A percentile compares a stretch with the other conserved stretches of the same genome.
Conservation (phyloP, 2,888 invertebrate species). For the Ariolimax columbianus region DNA sequence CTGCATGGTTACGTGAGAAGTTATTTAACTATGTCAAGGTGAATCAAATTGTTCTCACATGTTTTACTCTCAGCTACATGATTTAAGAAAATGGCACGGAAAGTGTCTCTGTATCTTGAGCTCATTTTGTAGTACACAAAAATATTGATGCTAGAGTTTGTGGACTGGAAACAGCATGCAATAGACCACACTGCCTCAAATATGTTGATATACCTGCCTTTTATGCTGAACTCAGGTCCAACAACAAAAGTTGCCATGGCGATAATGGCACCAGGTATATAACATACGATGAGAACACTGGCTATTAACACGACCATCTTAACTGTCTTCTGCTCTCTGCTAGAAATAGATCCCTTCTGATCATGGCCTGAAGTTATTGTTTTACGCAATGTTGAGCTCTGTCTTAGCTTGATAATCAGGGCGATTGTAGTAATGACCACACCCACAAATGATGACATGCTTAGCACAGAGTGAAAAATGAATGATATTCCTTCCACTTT, state of each 20-base stretch:
- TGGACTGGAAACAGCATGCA: background rate
- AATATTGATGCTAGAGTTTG: conserved; percentile 7
- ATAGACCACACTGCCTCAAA: background rate
- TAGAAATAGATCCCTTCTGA: background rate
- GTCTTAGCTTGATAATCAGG: background rate
- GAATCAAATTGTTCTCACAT: too few relatives aligned
- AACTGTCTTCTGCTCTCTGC: background rate
- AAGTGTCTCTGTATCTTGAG: background rate
- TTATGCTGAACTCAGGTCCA: background rate
- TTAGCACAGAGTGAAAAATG: background rate
- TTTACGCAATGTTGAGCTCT: background rate
- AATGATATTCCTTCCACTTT: background rate
- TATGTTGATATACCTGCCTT: background rate
- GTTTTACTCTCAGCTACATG: too few relatives aligned
- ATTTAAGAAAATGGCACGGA: too few relatives aligned
- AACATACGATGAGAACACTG: background rate
- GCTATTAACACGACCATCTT: conserved; percentile 13
- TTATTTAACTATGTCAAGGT: too few relatives aligned
- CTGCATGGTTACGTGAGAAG: too few relatives aligned
- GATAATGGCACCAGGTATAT: background rate
- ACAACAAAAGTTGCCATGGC: background rate
- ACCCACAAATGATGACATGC: background rate
- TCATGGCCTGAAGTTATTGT: background rate
- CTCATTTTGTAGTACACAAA: conserved; percentile 14
- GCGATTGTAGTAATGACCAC: background rate